A percentile compares a stretch with the other conserved stretches of the same genome.
Conservation (phyloP, 2,797 vertebrate species). For the Cyprinodon diabolis region DNA sequence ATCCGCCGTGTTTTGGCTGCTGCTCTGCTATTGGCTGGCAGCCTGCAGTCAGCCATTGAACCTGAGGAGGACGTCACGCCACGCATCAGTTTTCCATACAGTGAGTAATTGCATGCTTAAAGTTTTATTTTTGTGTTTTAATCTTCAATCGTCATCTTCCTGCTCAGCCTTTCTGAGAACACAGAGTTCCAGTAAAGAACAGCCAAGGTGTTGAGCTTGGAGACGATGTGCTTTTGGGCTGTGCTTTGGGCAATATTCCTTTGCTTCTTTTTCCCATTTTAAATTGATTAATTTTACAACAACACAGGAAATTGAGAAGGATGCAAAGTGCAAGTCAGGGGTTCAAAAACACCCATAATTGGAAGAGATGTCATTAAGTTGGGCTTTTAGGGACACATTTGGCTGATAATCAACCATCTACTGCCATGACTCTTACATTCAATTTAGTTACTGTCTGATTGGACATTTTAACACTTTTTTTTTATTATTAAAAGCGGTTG, state of each 20-base stretch:
- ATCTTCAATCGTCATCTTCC: background rate
- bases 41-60: conserved; percentile 49
- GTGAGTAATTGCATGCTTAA: conserved; percentile 75
- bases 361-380: background rate
- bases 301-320: background rate
- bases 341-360: background rate
- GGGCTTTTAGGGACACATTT: background rate
- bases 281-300: background rate
- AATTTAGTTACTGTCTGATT: background rate
- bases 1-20: conserved; percentile 59
- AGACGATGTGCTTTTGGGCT: too few species aligned
- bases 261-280: too few species aligned
- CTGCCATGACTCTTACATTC: background rate
- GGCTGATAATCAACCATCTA: background rate
- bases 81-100: conserved; percentile 87
- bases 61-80: conserved; percentile 78
- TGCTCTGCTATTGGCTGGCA: conserved; percentile 56
- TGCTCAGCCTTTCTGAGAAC: background rate
- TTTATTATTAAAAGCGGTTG: background rate
- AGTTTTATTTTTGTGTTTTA: background rate
- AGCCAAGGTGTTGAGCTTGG: background rate
- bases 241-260: too few species aligned
- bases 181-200: background rate
- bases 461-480: background rate
- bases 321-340: too few species aligned